A percentile compares a stretch with the other conserved stretches of the same genome.
Evolutionary conservation across 2,113 vertebrate species (phyloP).

Genomic region (Reinhardtius hippoglossoides): DNA sequence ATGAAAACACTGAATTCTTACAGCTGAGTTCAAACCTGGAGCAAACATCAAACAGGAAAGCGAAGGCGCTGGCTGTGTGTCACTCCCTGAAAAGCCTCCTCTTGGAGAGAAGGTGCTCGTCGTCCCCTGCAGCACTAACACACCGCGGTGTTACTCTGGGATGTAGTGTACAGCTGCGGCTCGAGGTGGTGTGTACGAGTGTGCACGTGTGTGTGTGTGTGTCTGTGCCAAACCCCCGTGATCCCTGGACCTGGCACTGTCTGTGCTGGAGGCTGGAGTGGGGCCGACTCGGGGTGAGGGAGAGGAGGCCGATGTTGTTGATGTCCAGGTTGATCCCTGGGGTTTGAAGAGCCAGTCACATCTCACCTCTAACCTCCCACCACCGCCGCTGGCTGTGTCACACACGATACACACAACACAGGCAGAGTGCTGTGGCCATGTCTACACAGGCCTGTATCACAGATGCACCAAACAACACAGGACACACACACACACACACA

Average conservation of each 20-base stretch:
- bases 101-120: not conserved
- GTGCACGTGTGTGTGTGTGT: constrained; percentile 4
- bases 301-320: constrained; percentile 8
- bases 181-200: constrained; percentile 28
- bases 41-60: not conserved
- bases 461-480: not conserved
- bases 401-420: not conserved
- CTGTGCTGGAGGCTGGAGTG: constrained; percentile 40
- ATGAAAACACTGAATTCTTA: no score
- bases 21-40: not conserved
- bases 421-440: not conserved
- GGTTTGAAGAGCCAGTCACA: constrained; percentile 40
- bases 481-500: constrained; percentile 1
- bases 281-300: constrained; percentile 25
- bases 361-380: constrained; percentile 50
- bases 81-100: not conserved
- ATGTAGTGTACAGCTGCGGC: constrained; percentile 24
- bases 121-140: not conserved
- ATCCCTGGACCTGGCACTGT: constrained; percentile 39
- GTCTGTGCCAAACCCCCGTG: constrained; percentile 35
- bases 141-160: not conserved
- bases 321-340: constrained; percentile 48
- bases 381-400: constrained; percentile 24
- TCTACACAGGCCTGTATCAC: not conserved
- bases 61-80: not conserved